Evolutionary conservation across 1,140 invertebrate species (phyloP), one percentile per base, ranked within the genome.

Genomic region (Caenorhabditis brenneri): DNA sequence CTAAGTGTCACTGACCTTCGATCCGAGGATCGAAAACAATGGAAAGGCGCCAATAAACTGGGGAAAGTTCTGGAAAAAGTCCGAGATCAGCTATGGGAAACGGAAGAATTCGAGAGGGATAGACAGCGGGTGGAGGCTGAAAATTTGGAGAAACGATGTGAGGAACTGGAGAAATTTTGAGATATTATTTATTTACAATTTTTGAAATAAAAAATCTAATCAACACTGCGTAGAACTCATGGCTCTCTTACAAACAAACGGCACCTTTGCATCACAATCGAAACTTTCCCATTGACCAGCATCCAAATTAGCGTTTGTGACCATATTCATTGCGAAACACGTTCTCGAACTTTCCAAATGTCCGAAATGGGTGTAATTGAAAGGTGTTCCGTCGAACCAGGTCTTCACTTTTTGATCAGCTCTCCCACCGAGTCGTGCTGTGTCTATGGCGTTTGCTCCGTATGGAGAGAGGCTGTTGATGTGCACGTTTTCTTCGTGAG

Each of bases 71-170:
- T 55, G 7, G 51, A 58, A 33, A 81, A 53, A 36, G 80, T 60
- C 16, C 29, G 80, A 60, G 53, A 81, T 33, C n/a, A 51, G 9
- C 9, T 81, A 33, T 58, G 46, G 79, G 22, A 80, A 80, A 29
- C 7, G 49, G 46, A 29, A n/a, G 46, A 46, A 46, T n/a, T 80
- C 42, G 29, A 12, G 19, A 10, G 27, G 27, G 79, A 33, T 29
- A 31, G 24, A 15, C 9, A 55, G 22, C 7, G 24, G 7, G 9
- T 55, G 6, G 22, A 55, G 15, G 22, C 24, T 1, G 53, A 55
- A 27, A 12, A 55, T 12, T 2, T 27, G 53, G 24, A 55, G 7
- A 55, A 55, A 27, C 6, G 53, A 55, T 55, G 9, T 15, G 53
- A 55, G 15, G 5, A 29, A 22, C 9, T 55, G 24, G 53, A 55